Evolutionary conservation across 2,113 vertebrate species (phyloP), one percentile per base, ranked within the genome.

Genomic region (Brachyhypopomus occidentalis): DNA sequence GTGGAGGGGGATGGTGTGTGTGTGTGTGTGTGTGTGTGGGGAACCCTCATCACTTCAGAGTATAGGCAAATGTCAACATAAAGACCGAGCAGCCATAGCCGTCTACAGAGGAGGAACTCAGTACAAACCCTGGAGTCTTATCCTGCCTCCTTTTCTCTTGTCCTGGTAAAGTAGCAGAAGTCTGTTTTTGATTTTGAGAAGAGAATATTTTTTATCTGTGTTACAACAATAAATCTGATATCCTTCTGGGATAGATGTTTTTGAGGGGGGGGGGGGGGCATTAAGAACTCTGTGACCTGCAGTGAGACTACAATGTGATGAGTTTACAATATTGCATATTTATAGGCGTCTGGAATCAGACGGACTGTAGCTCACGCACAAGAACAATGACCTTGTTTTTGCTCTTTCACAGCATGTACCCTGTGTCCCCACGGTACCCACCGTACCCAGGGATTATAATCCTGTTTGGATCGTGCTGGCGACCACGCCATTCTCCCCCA

Each of bases 301-400:
- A 8, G 48, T 69, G 23, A 60, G 62, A 81, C 58, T 81, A 63
- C 79, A 58, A 23, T 41, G 38, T 81, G 60, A 52, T 77, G 83
- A 85, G 86, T 90, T 88, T 88, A 84, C 82, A 80, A 86, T 86
- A 90, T 89, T 87, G 80, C 87, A 88, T 79, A 84, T 83, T 87
- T 84, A 84, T 87, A 84, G 80, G 79, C 71, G 56, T 22, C 45
- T 27, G 38, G 62, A 64, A 63, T 73, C 45, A 55, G 62, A 74
- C 27, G 17, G 58, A 48, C 75, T 76, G 73, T 69, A 52, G n/a
- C 20, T 75, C 60, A 67, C 45, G 38, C 30, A 38, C 17, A 20
- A 45, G 16, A 81, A 41, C 34, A 78, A 48, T 67, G 45, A 79
- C 30, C 55, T 38, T 79, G 62, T 67, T 75, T 67, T 56, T 67